Percentiles rank a stretch among this genome's conserved stretches.
These are phyloP conservation scores for Epinotia demarniana DNA, from an alignment of 2,888 invertebrate species.

Conservation along the genomic window DNA sequence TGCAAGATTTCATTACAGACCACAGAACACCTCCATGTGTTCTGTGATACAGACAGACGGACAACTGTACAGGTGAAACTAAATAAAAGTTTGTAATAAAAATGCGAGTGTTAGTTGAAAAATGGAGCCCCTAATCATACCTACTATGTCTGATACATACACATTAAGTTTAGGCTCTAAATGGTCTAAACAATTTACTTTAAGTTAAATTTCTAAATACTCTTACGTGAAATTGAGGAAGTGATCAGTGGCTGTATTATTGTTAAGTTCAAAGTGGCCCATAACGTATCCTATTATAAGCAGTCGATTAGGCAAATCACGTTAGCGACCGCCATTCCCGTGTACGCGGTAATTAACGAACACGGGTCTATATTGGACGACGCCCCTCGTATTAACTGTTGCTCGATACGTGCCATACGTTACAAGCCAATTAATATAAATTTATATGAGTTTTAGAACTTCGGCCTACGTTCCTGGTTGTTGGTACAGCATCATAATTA, in stretches of 20 bases:
- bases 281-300: neutral
- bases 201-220: no score
- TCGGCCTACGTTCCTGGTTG: neutral
- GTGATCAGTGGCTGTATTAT: neutral
- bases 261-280: neutral
- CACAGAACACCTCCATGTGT: no score
- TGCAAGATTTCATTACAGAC: no score
- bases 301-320: slow-evolving; percentile 27
- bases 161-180: no score
- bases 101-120: no score
- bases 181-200: no score
- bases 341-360: slow-evolving; percentile 25
- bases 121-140: no score
- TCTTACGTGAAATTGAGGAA: neutral
- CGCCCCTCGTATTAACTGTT: slow-evolving; percentile 19
- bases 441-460: neutral
- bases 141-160: no score
- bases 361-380: slow-evolving; percentile 19
- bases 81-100: no score
- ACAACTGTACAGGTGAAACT: no score
- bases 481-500: no score
- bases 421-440: slow-evolving; percentile 29
- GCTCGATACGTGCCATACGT: slow-evolving; percentile 19
- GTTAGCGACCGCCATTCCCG: slow-evolving; percentile 21
- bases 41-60: no score